phyloP scores from a whole-genome alignment of 2,113 vertebrate genomes.

The Capra hircus region DNA sequence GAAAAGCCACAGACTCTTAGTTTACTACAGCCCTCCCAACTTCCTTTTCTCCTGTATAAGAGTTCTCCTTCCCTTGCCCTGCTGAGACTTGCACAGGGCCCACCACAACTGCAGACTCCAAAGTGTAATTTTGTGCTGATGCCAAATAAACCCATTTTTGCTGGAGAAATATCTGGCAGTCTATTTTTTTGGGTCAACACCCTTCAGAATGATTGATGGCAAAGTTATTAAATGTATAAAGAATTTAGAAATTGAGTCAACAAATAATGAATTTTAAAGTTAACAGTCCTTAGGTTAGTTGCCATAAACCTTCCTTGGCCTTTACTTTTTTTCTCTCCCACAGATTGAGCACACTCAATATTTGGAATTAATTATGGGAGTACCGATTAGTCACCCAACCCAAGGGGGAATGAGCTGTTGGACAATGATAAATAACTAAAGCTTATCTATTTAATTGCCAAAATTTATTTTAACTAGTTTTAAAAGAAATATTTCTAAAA shows the following conservation, averaged over 20 bases:
- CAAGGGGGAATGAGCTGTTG: neutral
- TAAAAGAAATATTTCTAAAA: constrained; percentile 18
- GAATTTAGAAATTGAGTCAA: neutral
- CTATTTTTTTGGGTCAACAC: neutral
- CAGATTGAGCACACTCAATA: neutral
- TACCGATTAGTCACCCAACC: neutral
- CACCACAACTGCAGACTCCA: neutral
- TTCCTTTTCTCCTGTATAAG: neutral
- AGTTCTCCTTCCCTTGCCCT: neutral
- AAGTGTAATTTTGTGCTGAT: neutral
- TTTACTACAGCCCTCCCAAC: neutral
- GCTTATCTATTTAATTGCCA: neutral
- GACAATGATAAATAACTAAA: neutral
- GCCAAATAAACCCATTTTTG: neutral
- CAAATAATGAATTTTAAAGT: neutral
- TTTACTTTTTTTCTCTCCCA: neutral
- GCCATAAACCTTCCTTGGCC: neutral
- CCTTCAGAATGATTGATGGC: neutral
- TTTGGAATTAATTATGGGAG: neutral
- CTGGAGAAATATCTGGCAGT: neutral
- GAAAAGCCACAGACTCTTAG: neutral
- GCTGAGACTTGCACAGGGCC: neutral
- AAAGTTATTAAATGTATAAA: neutral
- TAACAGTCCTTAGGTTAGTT: neutral
- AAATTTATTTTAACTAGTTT: constrained; percentile 1